phyloP scores from a whole-genome alignment of 2,888 invertebrate genomes.

The Protophormia terraenovae region DNA sequence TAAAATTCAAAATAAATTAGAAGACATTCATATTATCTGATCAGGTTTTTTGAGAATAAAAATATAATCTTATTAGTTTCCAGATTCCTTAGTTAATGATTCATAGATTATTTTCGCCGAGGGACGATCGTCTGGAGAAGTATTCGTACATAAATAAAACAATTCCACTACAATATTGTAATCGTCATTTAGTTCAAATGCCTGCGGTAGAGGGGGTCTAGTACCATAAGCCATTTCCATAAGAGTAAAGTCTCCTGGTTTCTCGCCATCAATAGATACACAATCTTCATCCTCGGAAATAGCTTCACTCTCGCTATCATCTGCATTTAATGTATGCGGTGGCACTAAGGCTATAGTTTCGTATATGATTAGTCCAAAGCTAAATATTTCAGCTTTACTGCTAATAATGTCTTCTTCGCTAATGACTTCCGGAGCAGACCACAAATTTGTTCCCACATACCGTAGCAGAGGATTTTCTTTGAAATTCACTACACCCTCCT shows the following conservation, averaged over 20 bases:
- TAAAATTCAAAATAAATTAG: background rate
- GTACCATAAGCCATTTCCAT: conserved; percentile 82
- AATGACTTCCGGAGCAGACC: conserved; percentile 91
- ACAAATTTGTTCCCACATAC: conserved; percentile 88
- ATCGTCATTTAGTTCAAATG: conserved; percentile 83
- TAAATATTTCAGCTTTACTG: conserved; percentile 89
- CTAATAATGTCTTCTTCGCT: conserved; percentile 84
- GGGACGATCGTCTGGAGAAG: conserved; percentile 84
- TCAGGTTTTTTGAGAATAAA: background rate
- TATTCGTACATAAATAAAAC: conserved; percentile 88
- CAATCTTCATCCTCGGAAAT: conserved; percentile 58
- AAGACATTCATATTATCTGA: background rate
- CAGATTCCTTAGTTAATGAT: conserved; percentile 45
- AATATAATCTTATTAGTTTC: background rate
- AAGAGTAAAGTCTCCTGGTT: conserved; percentile 1
- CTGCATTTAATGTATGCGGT: conserved; percentile 83
- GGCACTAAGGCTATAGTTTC: conserved; percentile 90
- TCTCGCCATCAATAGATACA: conserved; percentile 64
- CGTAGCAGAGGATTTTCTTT: conserved; percentile 82
- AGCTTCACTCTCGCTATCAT: conserved; percentile 31
- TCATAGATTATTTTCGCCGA: conserved; percentile 82
- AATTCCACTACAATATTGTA: conserved; percentile 86
- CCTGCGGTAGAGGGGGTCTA: conserved; percentile 86
- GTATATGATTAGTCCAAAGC: conserved; percentile 90
- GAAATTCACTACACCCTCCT: conserved; percentile 85